These are phyloP conservation scores for Synanthedon myopaeformis DNA, from an alignment of 2,888 invertebrate species.

Conservation along the genomic window DNA sequence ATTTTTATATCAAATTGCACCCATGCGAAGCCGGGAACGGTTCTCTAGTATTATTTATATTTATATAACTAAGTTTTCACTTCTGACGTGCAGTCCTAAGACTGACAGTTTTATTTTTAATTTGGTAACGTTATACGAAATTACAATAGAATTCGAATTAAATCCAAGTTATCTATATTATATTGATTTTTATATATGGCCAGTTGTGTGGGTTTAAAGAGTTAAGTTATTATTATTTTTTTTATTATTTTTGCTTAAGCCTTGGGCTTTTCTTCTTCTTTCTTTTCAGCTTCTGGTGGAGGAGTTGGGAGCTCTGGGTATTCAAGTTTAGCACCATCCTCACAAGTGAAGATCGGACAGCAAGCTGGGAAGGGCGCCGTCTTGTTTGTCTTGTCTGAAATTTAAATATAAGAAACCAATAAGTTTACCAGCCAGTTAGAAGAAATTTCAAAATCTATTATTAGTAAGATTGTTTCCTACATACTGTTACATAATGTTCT, in stretches of 20 bases:
- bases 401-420: constrained; percentile 4
- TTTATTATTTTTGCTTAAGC: constrained; percentile 31
- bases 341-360: constrained; percentile 88
- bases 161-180: neutral
- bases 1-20: too few species aligned
- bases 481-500: too few species aligned
- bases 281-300: constrained; percentile 45
- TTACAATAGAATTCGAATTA: neutral
- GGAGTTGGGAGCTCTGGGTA: constrained; percentile 81
- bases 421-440: neutral
- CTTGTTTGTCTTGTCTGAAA: constrained; percentile 87
- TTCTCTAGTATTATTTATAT: too few species aligned
- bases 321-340: constrained; percentile 85
- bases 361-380: constrained; percentile 89
- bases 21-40: too few species aligned
- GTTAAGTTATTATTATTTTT: neutral
- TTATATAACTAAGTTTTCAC: too few species aligned
- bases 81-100: too few species aligned
- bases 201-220: neutral
- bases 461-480: too few species aligned
- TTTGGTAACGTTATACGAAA: too few species aligned
- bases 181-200: neutral
- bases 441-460: neutral
- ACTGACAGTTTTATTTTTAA: too few species aligned
- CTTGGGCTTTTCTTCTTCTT: constrained; percentile 46